phyloP scores from a whole-genome alignment of 2,113 vertebrate genomes.

The Cygnus buccinator region DNA sequence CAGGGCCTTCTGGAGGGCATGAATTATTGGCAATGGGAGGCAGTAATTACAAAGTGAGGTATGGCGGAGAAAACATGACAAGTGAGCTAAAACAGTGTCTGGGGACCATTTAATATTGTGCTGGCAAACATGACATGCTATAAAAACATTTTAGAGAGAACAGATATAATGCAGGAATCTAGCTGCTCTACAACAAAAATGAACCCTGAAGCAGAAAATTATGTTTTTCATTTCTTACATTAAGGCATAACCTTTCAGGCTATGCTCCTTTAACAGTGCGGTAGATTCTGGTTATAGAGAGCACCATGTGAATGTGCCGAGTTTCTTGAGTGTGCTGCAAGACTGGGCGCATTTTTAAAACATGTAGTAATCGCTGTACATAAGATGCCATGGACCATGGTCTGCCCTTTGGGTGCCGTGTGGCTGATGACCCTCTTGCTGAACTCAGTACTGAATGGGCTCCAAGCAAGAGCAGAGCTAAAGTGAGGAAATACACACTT shows the following conservation, averaged over 20 bases:
- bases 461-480: neutral
- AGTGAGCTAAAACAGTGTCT: constrained; percentile 3
- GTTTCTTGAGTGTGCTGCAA: neutral
- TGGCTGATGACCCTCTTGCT: neutral
- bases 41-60: constrained; percentile 48
- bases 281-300: neutral
- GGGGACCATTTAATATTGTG: neutral
- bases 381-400: neutral
- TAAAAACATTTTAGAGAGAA: neutral
- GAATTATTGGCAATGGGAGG: constrained; percentile 30
- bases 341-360: neutral
- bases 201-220: neutral
- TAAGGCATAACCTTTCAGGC: neutral
- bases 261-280: neutral
- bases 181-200: neutral
- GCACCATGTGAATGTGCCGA: rapidly evolving
- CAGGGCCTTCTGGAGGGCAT: constrained; percentile 33
- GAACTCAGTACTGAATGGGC: neutral
- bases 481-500: neutral
- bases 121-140: constrained; percentile 15
- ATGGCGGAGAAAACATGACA: neutral
- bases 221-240: neutral
- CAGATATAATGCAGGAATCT: neutral
- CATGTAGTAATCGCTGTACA: rapidly evolving
- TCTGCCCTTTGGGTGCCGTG: neutral